Conservation (phyloP, 2,113 vertebrate species). For the Candoia aspera region DNA sequence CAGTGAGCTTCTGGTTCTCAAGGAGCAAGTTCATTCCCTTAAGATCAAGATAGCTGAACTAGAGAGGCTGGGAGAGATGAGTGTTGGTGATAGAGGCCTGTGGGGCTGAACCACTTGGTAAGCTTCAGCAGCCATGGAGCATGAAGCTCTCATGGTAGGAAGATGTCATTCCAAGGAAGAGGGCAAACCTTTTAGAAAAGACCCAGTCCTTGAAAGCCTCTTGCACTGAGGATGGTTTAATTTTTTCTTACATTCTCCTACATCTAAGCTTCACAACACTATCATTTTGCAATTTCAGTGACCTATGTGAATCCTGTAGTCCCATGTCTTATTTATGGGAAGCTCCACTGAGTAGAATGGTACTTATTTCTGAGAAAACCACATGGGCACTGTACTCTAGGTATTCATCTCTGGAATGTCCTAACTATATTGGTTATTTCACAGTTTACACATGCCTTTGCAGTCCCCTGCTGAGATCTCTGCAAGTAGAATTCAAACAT, state of each 20-base stretch:
- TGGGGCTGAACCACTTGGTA: too few relatives aligned
- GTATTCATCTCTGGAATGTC: accelerated
- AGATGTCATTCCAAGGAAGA: too few relatives aligned
- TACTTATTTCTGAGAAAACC: neutral
- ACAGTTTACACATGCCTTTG: conserved; percentile 26
- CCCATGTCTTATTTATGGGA: neutral
- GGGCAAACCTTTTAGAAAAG: neutral
- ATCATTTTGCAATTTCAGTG: neutral
- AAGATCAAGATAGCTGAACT: too few relatives aligned
- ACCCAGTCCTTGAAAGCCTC: neutral
- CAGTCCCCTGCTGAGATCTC: conserved; percentile 18
- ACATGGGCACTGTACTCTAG: neutral
- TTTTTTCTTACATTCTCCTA: neutral
- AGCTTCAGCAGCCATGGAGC: too few relatives aligned
- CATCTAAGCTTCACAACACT: neutral
- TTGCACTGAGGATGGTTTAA: neutral
- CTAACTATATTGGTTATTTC: conserved; percentile 15
- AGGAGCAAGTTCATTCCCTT: too few relatives aligned
- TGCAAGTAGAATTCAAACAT: neutral
- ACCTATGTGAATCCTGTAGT: neutral
- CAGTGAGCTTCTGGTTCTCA: too few relatives aligned
- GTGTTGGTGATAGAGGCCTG: too few relatives aligned
- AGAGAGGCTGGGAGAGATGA: too few relatives aligned
- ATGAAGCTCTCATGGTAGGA: too few relatives aligned
- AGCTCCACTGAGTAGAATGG: neutral